Conservation (phyloP, 35 echinoderm and acorn worm species). For the Heliocidaris tuberculata region DNA sequence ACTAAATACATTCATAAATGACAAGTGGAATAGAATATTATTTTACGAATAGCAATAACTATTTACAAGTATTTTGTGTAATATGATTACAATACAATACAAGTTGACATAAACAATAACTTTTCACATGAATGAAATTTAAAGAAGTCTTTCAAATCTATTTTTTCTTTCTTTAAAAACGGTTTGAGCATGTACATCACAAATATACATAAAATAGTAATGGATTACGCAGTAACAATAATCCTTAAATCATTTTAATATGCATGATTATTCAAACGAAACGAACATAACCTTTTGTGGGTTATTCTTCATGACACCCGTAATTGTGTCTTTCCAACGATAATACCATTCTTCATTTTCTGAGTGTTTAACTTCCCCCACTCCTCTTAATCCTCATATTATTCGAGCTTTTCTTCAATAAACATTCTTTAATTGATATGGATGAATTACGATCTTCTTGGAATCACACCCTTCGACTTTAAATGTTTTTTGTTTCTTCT, state of each 20-base stretch:
- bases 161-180: not conserved
- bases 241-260: not conserved
- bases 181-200: not conserved
- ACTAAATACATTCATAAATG: not conserved
- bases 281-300: too few species aligned
- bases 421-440: too few species aligned
- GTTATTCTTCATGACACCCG: not conserved
- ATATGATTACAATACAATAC: not conserved
- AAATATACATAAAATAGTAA: not conserved
- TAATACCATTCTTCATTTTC: too few species aligned
- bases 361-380: too few species aligned
- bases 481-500: not conserved
- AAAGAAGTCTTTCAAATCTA: not conserved
- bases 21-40: not conserved
- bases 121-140: not conserved
- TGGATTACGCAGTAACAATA: not conserved
- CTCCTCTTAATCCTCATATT: too few species aligned
- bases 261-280: not conserved
- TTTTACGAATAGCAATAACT: not conserved
- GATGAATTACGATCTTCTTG: too few species aligned
- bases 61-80: not conserved
- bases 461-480: not conserved
- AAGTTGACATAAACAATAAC: not conserved
- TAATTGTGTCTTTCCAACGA: not conserved
- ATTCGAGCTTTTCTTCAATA: too few species aligned